phyloP scores from a whole-genome alignment of 2,888 invertebrate genomes.

The Ichneumoninae sp. region DNA sequence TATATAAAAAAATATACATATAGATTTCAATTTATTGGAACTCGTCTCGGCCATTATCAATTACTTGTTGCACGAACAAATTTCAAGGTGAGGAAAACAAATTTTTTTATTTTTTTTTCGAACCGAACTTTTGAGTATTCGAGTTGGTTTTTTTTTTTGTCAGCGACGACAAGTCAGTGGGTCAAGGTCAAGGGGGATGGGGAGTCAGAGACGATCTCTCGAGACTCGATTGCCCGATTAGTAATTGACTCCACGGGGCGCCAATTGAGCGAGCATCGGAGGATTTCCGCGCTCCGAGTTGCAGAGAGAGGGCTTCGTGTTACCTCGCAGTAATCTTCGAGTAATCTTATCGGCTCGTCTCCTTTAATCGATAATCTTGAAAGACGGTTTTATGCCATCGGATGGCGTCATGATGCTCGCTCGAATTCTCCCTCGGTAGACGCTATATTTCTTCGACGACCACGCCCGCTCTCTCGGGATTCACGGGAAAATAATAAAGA shows the following conservation, averaged over 20 bases:
- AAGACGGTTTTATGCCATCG: background rate
- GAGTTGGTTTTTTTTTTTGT: background rate
- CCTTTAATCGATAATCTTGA: constrained; percentile 59
- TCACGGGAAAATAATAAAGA: constrained; percentile 14
- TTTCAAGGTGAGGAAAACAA: too few relatives aligned
- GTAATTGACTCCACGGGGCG: constrained; percentile 38
- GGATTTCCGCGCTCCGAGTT: constrained; percentile 25
- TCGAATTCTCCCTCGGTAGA: background rate
- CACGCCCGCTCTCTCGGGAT: constrained; percentile 1
- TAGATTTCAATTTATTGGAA: too few relatives aligned
- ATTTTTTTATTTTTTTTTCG: background rate
- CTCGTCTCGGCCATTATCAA: background rate
- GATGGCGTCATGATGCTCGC: background rate
- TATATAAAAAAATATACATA: too few relatives aligned
- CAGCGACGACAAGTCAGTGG: constrained; percentile 1
- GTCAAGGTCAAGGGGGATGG: constrained; percentile 36
- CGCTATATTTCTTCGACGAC: constrained; percentile 22
- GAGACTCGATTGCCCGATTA: constrained; percentile 35
- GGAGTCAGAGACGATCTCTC: constrained; percentile 33
- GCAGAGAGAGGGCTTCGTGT: constrained; percentile 20
- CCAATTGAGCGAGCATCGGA: background rate
- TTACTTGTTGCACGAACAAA: background rate
- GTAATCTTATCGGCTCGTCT: constrained; percentile 58
- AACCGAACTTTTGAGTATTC: background rate
- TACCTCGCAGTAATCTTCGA: constrained; percentile 39